Evolutionary conservation across 2,113 vertebrate genomes (phyloP).

Genomic region (Columbina picui): DNA sequence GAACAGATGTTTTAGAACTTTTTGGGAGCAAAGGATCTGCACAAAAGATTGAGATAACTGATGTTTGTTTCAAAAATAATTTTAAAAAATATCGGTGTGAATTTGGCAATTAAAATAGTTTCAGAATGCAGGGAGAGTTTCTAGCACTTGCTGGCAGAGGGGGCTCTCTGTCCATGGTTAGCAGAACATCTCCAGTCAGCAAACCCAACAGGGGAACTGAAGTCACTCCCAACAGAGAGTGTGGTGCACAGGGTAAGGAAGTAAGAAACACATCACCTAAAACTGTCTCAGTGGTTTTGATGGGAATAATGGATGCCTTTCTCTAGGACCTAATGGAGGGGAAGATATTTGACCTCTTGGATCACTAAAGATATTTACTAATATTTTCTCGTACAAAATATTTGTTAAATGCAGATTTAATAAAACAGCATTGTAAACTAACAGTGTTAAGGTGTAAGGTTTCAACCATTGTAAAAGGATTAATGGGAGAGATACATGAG

Average conservation of each 20-base stretch:
- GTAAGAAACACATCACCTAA: not conserved
- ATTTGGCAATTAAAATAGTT: not conserved
- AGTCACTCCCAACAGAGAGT: not conserved
- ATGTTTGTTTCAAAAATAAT: not conserved
- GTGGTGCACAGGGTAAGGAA: not conserved
- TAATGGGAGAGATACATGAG: not conserved
- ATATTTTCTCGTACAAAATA: not conserved
- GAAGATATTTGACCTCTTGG: not conserved
- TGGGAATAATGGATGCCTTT: not conserved
- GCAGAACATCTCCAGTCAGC: not conserved
- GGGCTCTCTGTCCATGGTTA: constrained; percentile 36
- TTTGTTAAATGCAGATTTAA: not conserved
- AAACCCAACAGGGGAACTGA: not conserved
- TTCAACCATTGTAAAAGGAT: not conserved
- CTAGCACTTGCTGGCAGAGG: constrained; percentile 55
- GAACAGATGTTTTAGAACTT: not conserved
- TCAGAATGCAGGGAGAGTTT: not conserved
- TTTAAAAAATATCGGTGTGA: not conserved
- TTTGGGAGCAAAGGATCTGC: not conserved
- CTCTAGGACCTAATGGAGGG: rapidly evolving
- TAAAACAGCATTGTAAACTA: not conserved
- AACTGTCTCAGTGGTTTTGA: not conserved
- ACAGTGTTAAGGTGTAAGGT: not conserved
- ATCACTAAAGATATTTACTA: not conserved
- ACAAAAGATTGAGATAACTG: not conserved